These are phyloP conservation scores for Callyntrura sp. DNA, from an alignment of 2,888 invertebrate species.

Conservation along the genomic window DNA sequence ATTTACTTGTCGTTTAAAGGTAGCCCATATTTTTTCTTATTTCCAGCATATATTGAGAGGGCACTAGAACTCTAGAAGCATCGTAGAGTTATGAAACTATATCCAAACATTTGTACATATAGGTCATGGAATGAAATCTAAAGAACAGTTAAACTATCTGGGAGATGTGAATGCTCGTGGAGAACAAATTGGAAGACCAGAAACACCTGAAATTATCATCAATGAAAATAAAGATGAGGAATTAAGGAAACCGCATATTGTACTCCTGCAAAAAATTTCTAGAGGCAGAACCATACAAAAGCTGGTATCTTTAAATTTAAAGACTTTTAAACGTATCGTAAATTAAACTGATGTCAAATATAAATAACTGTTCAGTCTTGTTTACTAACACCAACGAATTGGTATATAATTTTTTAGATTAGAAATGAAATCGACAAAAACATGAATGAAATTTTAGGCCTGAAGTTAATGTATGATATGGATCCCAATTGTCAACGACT, in stretches of 20 bases:
- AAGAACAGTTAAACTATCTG: slow-evolving; percentile 46
- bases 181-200: slow-evolving; percentile 50
- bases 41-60: not conserved
- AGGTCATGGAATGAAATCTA: slow-evolving; percentile 54
- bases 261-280: slow-evolving; percentile 89
- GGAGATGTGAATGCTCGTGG: not conserved
- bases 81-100: no score
- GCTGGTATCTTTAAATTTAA: slow-evolving; percentile 87
- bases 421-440: slow-evolving; percentile 81
- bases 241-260: slow-evolving; percentile 79
- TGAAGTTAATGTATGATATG: slow-evolving; percentile 81
- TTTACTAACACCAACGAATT: not conserved
- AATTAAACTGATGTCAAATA: no score
- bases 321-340: no score
- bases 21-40: slow-evolving; percentile 32
- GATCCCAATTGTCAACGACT: slow-evolving; percentile 80
- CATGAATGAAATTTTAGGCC: slow-evolving; percentile 78
- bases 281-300: slow-evolving; percentile 91
- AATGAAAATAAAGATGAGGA: slow-evolving; percentile 78
- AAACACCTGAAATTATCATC: slow-evolving; percentile 69
- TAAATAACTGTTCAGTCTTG: not conserved
- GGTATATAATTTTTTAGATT: slow-evolving; percentile 65
- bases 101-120: slow-evolving; percentile 35
- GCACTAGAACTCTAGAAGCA: not conserved
- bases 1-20: slow-evolving; percentile 80